Percentiles rank a stretch among this genome's conserved stretches.
Evolutionary conservation across 2,113 vertebrate genomes (phyloP).

Genomic region (Alosa alosa): DNA sequence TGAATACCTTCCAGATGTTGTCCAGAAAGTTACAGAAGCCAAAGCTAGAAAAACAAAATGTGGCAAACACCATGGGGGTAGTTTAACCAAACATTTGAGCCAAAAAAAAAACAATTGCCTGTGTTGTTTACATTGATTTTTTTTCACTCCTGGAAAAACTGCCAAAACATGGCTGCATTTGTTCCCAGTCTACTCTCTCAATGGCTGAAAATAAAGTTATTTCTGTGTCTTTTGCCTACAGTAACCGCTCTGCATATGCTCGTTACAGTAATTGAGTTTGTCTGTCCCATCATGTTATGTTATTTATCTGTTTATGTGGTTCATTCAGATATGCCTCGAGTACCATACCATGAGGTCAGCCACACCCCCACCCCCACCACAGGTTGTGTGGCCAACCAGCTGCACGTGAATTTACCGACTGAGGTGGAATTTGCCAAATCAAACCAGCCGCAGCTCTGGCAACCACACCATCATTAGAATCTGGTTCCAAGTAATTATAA

Average conservation of each 20-base stretch:
- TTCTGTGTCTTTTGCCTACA: neutral
- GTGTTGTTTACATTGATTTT: neutral
- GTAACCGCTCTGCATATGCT: neutral
- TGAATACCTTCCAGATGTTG: constrained; percentile 4
- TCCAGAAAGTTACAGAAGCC: neutral
- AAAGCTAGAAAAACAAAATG: neutral
- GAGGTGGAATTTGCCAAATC: neutral
- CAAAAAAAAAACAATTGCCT: neutral
- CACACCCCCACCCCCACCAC: neutral
- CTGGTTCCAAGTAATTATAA: constrained; percentile 14
- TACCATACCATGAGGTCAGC: neutral
- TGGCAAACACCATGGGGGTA: constrained; percentile 2
- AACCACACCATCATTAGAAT: constrained; percentile 4
- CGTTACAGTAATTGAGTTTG: neutral
- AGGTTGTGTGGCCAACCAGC: neutral
- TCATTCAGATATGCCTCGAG: neutral
- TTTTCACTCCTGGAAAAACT: neutral
- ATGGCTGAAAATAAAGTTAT: neutral
- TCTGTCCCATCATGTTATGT: neutral
- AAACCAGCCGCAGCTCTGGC: neutral
- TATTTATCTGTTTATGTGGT: neutral
- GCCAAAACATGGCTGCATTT: neutral
- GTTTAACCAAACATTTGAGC: neutral
- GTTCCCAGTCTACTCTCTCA: neutral
- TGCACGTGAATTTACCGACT: neutral